Evolutionary conservation across 1,140 invertebrate genomes (phyloP).

Genomic region (Odontomachus brunneus): DNA sequence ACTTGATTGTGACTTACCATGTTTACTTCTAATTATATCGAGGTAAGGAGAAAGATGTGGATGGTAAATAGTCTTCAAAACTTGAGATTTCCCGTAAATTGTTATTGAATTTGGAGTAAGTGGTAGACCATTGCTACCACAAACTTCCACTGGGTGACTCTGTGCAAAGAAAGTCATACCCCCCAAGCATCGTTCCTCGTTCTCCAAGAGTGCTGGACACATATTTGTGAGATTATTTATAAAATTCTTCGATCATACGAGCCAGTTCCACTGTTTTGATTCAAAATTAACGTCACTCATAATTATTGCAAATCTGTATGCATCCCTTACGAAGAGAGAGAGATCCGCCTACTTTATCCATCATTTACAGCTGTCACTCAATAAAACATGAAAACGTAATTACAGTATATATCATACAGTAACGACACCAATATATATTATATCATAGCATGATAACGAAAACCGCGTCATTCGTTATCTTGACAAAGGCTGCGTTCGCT

Average conservation of each 20-base stretch:
- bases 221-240: constrained; percentile 69
- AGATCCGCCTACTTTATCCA: not conserved
- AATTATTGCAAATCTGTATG: not conserved
- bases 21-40: constrained; percentile 96
- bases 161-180: constrained; percentile 96
- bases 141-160: constrained; percentile 95
- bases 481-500: too few species aligned
- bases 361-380: constrained; percentile 31
- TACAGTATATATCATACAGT: too few species aligned
- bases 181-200: constrained; percentile 88
- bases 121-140: constrained; percentile 97
- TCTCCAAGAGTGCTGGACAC: constrained; percentile 83
- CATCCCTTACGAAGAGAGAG: not conserved
- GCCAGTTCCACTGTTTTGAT: not conserved
- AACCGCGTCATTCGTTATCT: too few species aligned
- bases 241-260: constrained; percentile 2
- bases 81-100: constrained; percentile 95
- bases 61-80: constrained; percentile 92
- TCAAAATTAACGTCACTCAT: not conserved
- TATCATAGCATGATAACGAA: too few species aligned
- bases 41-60: constrained; percentile 94
- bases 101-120: constrained; percentile 98
- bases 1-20: constrained; percentile 88
- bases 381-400: not conserved
- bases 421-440: not conserved